Conservation (phyloP, 2,797 vertebrate species). For the Melanotaenia pygmaea region DNA sequence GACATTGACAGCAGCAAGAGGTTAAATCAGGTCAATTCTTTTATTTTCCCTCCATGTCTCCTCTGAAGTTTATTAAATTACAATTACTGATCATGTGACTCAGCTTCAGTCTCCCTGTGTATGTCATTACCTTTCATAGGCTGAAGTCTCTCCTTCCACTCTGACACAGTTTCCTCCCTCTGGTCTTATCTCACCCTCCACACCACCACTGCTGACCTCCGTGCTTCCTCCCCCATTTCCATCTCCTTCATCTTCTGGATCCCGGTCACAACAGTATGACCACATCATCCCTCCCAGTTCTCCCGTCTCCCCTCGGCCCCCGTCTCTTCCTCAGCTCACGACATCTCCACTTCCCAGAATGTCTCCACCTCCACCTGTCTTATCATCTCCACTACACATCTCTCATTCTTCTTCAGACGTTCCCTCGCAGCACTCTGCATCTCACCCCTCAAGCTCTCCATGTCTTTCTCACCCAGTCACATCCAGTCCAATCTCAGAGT, state of each 20-base stretch:
- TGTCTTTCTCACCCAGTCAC: conserved; percentile 17
- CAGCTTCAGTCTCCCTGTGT: conserved; percentile 39
- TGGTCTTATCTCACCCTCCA: conserved; percentile 31
- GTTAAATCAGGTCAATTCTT: background rate
- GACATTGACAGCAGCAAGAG: background rate
- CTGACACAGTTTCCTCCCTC: conserved; percentile 60
- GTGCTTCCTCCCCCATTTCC: conserved; percentile 14
- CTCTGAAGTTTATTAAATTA: conserved; percentile 13
- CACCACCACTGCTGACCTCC: conserved; percentile 23
- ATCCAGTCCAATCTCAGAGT: conserved; percentile 31
- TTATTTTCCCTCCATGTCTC: conserved; percentile 37
- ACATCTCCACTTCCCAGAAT: conserved; percentile 46
- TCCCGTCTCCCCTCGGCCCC: conserved; percentile 48
- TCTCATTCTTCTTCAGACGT: conserved; percentile 24
- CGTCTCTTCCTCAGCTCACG: conserved; percentile 62
- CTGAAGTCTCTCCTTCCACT: conserved; percentile 53
- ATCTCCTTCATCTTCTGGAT: conserved; percentile 5
- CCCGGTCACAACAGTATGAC: conserved; percentile 36
- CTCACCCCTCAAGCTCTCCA: conserved; percentile 31
- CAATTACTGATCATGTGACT: background rate
- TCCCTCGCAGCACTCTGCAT: conserved; percentile 22
- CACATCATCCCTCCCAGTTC: conserved; percentile 25
- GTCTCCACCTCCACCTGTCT: conserved; percentile 37
- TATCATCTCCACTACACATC: conserved; percentile 26
- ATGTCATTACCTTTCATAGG: conserved; percentile 66